These are phyloP conservation scores for Fistularia tabacaria DNA, from an alignment of 2,797 vertebrate genomes.

Conservation along the genomic window DNA sequence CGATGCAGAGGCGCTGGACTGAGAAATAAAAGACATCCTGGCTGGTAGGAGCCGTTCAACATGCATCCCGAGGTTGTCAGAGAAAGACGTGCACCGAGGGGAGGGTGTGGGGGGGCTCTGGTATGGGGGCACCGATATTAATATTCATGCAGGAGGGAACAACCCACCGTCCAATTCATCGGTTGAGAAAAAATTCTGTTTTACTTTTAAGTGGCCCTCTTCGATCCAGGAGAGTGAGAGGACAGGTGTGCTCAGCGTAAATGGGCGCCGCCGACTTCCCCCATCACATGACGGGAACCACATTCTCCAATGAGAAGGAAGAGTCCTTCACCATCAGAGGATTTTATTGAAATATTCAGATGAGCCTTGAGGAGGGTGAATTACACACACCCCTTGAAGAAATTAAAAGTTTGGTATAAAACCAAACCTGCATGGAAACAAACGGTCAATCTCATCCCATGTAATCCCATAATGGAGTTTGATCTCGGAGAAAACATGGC, in stretches of 20 bases:
- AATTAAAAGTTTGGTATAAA: too few species aligned
- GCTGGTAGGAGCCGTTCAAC: constrained; percentile 68
- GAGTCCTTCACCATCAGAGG: too few species aligned
- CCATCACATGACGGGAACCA: not conserved
- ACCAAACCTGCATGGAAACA: too few species aligned
- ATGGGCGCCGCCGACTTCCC: too few species aligned
- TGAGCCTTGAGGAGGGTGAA: too few species aligned
- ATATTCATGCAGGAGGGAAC: constrained; percentile 61
- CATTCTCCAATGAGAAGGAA: too few species aligned
- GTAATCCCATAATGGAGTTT: too few species aligned
- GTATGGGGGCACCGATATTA: constrained; percentile 46
- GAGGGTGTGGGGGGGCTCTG: constrained; percentile 17
- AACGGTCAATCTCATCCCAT: too few species aligned
- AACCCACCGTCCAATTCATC: constrained; percentile 34
- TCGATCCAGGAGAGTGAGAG: not conserved
- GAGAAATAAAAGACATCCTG: constrained; percentile 75
- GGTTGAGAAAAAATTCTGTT: constrained; percentile 21
- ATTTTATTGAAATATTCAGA: too few species aligned
- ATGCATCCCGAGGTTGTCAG: constrained; percentile 70
- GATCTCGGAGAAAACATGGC: too few species aligned
- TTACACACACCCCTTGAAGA: too few species aligned
- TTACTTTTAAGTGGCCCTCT: constrained; percentile 16
- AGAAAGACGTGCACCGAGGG: constrained; percentile 43
- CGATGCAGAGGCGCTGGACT: constrained; percentile 68
- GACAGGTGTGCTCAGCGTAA: too few species aligned